These are phyloP conservation scores for Platichthys flesus DNA, from an alignment of 2,113 vertebrate species.

Conservation along the genomic window DNA sequence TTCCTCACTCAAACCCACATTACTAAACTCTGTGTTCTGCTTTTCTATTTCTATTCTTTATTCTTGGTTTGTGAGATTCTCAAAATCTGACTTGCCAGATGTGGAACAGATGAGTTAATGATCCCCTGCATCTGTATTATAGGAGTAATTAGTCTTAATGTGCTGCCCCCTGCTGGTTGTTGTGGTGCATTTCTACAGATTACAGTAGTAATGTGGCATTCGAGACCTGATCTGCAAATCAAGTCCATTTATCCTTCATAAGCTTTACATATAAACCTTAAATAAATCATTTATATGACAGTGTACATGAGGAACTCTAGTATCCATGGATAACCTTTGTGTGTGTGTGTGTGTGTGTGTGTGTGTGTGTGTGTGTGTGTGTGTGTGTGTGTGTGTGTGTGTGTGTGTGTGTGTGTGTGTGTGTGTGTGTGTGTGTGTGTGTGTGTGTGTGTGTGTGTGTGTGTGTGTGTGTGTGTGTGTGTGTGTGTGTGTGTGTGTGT, in stretches of 20 bases:
- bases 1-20: no score
- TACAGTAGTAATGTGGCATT: neutral
- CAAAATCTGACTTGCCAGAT: no score
- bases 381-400: neutral
- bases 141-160: no score
- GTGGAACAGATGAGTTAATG: no score
- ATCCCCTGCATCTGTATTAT: no score
- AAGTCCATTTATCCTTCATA: neutral
- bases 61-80: no score
- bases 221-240: neutral
- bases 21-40: no score
- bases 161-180: conserved; percentile 4
- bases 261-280: neutral
- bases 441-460: neutral
- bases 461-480: neutral
- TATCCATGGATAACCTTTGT: neutral
- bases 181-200: neutral
- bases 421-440: neutral
- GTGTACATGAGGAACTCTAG: no score
- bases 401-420: neutral
- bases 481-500: neutral
- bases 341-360: fast-evolving
- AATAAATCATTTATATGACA: neutral
- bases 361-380: neutral
- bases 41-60: no score